Conservation (phyloP, 2,888 invertebrate species). For the Oscheius myriophilus region DNA sequence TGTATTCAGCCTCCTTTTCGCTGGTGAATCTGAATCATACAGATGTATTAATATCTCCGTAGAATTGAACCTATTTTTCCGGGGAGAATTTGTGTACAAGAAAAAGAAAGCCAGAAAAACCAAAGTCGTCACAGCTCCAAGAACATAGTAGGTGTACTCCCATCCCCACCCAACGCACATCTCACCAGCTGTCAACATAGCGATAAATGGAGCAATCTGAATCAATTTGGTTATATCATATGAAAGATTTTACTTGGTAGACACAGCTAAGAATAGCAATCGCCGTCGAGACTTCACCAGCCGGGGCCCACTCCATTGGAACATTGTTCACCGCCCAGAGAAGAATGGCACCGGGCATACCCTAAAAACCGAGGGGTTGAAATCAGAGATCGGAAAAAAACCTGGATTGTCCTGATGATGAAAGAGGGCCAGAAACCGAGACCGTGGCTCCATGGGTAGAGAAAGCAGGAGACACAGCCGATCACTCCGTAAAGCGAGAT, state of each 20-base stretch:
- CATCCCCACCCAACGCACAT: constrained; percentile 41
- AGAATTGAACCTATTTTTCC: constrained; percentile 35
- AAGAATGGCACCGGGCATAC: constrained; percentile 41
- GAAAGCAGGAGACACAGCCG: constrained; percentile 34
- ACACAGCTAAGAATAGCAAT: constrained; percentile 45
- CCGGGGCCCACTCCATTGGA: constrained; percentile 47
- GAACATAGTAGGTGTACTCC: constrained; percentile 44
- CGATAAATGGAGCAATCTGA: constrained; percentile 40
- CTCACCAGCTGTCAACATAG: constrained; percentile 37
- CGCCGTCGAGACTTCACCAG: constrained; percentile 35
- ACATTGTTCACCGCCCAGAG: constrained; percentile 44
- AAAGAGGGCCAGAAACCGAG: constrained; percentile 42
- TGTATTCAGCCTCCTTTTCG: constrained; percentile 33
- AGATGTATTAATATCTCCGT: no score
- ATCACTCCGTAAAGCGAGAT: constrained; percentile 34
- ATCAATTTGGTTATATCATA: neutral
- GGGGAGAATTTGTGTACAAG: constrained; percentile 34
- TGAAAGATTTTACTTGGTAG: constrained; percentile 30
- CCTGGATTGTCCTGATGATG: constrained; percentile 32
- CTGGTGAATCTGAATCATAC: constrained; percentile 30
- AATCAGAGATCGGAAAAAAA: neutral
- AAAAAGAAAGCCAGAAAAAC: constrained; percentile 32
- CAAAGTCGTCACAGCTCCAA: constrained; percentile 32
- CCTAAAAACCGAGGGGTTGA: constrained; percentile 15
- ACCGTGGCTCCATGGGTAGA: constrained; percentile 38